Evolutionary conservation across 2,113 vertebrate species (phyloP).

Genomic region (Ardeotis arabs): DNA sequence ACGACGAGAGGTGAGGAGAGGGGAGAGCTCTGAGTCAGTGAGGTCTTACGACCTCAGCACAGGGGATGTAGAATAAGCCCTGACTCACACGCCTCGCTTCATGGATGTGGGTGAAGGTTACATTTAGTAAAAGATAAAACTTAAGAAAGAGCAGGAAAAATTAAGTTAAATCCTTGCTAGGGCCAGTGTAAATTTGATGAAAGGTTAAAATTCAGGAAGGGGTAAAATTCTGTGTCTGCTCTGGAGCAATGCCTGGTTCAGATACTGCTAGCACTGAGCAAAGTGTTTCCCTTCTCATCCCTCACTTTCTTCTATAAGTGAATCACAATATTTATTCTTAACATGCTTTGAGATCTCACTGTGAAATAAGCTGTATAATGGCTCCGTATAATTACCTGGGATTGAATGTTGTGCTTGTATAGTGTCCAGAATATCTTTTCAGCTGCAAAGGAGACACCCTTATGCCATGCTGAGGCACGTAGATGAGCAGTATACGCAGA

Average conservation of each 20-base stretch:
- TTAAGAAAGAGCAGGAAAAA: not conserved
- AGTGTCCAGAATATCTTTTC: not conserved
- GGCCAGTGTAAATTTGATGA: not conserved
- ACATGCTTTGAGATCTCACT: not conserved
- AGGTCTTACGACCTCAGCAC: not conserved
- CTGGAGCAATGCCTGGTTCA: not conserved
- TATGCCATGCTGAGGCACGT: fast-evolving
- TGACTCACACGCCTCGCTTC: not conserved
- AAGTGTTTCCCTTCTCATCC: not conserved
- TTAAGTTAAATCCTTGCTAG: not conserved
- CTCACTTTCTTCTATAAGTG: not conserved
- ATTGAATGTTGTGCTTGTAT: not conserved
- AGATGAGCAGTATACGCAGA: not conserved
- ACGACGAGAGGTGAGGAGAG: not conserved
- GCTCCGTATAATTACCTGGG: not conserved
- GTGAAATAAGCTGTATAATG: not conserved
- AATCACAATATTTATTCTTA: not conserved
- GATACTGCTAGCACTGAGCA: not conserved
- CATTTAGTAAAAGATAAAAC: not conserved
- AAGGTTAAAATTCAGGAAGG: not conserved
- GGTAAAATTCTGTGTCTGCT: not conserved
- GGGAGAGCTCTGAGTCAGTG: not conserved
- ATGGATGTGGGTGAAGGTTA: not conserved
- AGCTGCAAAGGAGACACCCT: fast-evolving
- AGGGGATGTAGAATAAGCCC: not conserved